Percentiles rank a stretch among this genome's conserved stretches.
These are phyloP conservation scores for Pteria penguin DNA, from an alignment of 2,888 invertebrate species.

Conservation along the genomic window DNA sequence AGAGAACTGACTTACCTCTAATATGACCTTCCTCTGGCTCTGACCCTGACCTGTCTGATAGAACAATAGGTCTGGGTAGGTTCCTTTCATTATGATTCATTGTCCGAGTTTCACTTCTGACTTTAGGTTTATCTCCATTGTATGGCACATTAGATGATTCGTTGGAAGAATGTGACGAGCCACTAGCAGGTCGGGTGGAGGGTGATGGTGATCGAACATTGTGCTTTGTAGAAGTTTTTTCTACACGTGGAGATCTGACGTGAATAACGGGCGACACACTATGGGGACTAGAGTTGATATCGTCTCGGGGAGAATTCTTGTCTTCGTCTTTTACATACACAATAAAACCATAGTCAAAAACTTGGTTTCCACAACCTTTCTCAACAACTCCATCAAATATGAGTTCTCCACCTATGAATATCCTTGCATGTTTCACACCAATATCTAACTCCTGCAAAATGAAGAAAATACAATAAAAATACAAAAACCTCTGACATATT, in stretches of 20 bases:
- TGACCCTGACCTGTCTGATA: constrained; percentile 57
- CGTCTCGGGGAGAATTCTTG: constrained; percentile 26
- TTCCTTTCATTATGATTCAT: constrained; percentile 54
- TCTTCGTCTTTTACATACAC: constrained; percentile 26
- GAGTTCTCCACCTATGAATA: constrained; percentile 69
- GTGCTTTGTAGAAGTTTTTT: constrained; percentile 5
- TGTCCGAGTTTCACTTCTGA: constrained; percentile 64
- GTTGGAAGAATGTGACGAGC: constrained; percentile 54
- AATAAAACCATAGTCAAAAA: constrained; percentile 78
- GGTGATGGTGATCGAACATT: constrained; percentile 29
- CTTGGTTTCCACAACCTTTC: constrained; percentile 80
- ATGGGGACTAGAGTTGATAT: constrained; percentile 20
- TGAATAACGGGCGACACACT: constrained; percentile 43
- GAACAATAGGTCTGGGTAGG: constrained; percentile 43
- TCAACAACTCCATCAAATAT: constrained; percentile 76
- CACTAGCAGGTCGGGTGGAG: constrained; percentile 40
- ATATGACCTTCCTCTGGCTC: constrained; percentile 52
- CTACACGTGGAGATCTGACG: constrained; percentile 17
- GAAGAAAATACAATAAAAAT: too few relatives aligned
- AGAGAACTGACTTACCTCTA: constrained; percentile 28
- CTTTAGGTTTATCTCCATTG: constrained; percentile 41
- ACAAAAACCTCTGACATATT: too few relatives aligned
- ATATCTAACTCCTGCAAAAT: constrained; percentile 77
- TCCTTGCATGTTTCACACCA: constrained; percentile 71
- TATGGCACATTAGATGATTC: not conserved